Base-by-base conservation (phyloP, 2,888 invertebrate species). In the Caenorhabditis sp. region DNA sequence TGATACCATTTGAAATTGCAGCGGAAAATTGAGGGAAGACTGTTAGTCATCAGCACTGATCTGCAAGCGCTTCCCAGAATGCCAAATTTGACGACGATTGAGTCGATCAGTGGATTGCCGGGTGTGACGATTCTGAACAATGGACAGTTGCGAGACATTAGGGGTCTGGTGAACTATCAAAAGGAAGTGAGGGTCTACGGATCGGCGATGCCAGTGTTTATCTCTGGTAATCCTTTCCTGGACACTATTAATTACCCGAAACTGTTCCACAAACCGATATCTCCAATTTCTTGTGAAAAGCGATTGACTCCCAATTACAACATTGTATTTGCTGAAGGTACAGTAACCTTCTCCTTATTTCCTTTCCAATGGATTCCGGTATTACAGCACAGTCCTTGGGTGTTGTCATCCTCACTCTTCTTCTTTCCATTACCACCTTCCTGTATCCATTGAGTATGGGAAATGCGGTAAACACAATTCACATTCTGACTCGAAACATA, bases 61-160 rank as follows among this genome's bases (percentile, higher is more conserved):
- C 20, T 15, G 11, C 11, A 13, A 2, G 26, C 37, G 1, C 41
- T 70, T 43, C 70, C 70, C 13, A 2, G 9, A 9, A 59, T 70
- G 53, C 53, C 70, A n/a, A 53, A 43, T 3, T 37, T 70, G n/a
- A 30, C n/a, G 17, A 32, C 15, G 20, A 50, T 58, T 13, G 17
- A 27, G 2, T 9, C 66, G 1, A 6, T 41, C 2, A 20, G 11
- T 6, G 7, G 15, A 17, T 11, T 8, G 11, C 53, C 70, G 7
- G 70, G 53, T 37, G 27, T 70, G 3, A 11, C 59, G 13, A 59
- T 70, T 39, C 37, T 70, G 35, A 70, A 70, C 52, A 70, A 70
- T 26, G 11, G 9, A 11, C 1, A 35, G 3, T 37, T 70, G n/a
- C 59, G 43, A 15, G 70, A 70, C 30, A 26, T 70, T 6, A 52